A percentile compares a stretch with the other conserved stretches of the same genome.
Conservation (phyloP, 1,140 invertebrate genomes). For the Phocides pigmalion region DNA sequence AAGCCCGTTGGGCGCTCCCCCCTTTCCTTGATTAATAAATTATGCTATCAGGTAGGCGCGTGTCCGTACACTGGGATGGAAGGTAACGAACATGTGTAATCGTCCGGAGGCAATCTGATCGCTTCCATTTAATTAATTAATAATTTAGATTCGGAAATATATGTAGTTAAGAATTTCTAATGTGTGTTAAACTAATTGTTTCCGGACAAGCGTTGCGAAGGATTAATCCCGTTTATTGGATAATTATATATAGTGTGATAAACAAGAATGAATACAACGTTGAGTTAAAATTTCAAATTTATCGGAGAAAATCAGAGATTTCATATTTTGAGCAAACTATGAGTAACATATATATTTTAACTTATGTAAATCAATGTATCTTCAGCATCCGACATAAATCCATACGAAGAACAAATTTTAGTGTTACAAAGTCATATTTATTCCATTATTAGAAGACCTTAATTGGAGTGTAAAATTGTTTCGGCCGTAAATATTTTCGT, state of each 20-base stretch:
- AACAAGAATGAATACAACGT: no score
- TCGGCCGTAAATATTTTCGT: slow-evolving; percentile 16
- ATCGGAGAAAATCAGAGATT: no score
- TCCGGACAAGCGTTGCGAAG: no score
- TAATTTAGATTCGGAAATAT: slow-evolving; percentile 2
- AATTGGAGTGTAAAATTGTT: slow-evolving; percentile 20
- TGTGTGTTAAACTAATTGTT: no score
- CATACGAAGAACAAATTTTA: neutral
- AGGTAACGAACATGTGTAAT: slow-evolving; percentile 15
- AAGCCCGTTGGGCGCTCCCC: neutral
- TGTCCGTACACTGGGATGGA: neutral
- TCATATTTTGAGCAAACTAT: no score
- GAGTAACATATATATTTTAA: neutral
- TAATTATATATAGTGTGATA: no score
- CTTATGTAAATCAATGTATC: neutral
- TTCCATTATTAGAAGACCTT: neutral
- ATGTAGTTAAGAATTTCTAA: no score
- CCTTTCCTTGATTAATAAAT: slow-evolving; percentile 9
- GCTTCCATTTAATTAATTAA: slow-evolving; percentile 10
- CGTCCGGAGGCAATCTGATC: neutral
- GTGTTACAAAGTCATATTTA: neutral
- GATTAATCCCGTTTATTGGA: no score
- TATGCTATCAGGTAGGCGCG: slow-evolving; percentile 4
- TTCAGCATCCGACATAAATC: neutral
- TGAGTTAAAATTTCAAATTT: no score